Base-by-base conservation (phyloP, 1,140 invertebrate genomes). In the Atopsyche davidsoni region DNA sequence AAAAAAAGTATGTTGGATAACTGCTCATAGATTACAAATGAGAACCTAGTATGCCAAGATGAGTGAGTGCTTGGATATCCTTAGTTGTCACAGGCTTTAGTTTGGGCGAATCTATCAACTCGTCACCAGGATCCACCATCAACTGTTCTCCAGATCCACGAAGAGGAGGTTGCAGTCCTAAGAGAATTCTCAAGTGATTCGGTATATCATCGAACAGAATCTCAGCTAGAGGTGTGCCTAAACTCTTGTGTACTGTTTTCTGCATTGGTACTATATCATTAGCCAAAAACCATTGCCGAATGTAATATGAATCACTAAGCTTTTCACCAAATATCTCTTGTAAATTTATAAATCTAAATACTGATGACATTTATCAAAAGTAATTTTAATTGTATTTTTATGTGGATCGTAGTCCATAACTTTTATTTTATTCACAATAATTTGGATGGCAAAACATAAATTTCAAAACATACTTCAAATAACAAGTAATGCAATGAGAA, bases 31-130 rank as follows among this genome's bases (percentile, higher is more conserved):
- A 36, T 9, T 4, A 36, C 4, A 39, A 19, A 39, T 39, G 17
- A 10, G n/a, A 17, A 49, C 47, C 38, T 32, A 50, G 28, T 32
- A 50, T 41, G 22, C 47, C 47, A 19, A 42, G 25, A 34, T 50
- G 47, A 11, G 47, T 50, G 3, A 50, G 40, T 23, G 47, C 47
- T 35, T 42, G 19, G 17, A 50, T 43, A 28, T 50, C 28, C 23
- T 42, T 16, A 10, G 39, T 42, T 11, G 39, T 19, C 10, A 50
- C 47, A 7, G 47, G 39, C 21, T 41, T 42, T 16, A 50, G 19
- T 50, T 50, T 50, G 0, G 18, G 17, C 6, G 41, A 4, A 10
- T 42, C 39, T 13, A 32, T 32, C 14, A 50, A 24, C 13, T 50
- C 39, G 11, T 41, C 38, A 3, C 7, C 22, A 1, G 46, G 46